Evolutionary conservation across 2,797 vertebrate genomes (phyloP), one percentile per base, ranked within the genome.

Genomic region (Tapera naevia): DNA sequence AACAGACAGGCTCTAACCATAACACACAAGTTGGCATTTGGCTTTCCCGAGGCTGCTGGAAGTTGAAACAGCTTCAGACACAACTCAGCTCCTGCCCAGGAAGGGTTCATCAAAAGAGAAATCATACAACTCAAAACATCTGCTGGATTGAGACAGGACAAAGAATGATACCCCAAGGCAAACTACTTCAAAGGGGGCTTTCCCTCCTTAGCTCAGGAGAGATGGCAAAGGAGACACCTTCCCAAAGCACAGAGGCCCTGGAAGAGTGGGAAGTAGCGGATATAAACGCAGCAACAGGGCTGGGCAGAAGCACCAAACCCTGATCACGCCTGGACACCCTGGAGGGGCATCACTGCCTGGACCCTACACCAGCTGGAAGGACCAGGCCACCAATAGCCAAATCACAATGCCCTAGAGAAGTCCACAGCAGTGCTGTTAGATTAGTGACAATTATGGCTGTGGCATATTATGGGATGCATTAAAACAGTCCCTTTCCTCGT

Each of bases 51-150:
- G 8, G 8, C 23, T 41, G 46, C 78, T 74, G 57, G 57, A 70
- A 86, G 57, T 1, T 2, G 12, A 83, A 53, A 32, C n/a, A 66
- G 41, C 58, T 80, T 51, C 41, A 80, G 37, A 73, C 46, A 82
- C 32, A 58, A 60, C 16, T 19, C 18, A 54, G 50, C 28, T 80
- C 53, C 65, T 45, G 51, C 35, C 39, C 33, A 58, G 27, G 39
- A 53, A 48, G 13, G 19, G 41, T 6, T 81, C 60, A 43, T 48
- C 45, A 69, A 67, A 62, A 62, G 22, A 70, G 32, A 69, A 86
- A 64, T 33, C 1, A 0, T 0, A 0, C 17, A 43, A 78, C 10
- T 70, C 32, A 14, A 54, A 82, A 45, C 43, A 24, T 5, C 2
- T 13, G 30, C 51, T 56, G 43, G 48, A 64, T 24, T 78, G 45